Base-by-base conservation (phyloP, 2,113 vertebrate species). In the Oryzias melastigma region DNA sequence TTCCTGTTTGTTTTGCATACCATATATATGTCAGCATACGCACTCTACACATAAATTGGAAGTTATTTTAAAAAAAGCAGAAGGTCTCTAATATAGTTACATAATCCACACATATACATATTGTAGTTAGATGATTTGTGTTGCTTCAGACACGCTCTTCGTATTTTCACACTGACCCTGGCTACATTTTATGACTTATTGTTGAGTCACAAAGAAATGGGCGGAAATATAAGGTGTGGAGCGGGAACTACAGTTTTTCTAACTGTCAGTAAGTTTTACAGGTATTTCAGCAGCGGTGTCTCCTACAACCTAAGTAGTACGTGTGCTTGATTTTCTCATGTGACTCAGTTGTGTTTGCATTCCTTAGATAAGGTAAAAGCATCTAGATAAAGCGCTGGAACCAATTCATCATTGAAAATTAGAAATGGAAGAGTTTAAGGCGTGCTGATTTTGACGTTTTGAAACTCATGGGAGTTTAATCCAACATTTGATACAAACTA, bases 1-100 rank as follows among this genome's bases (percentile, higher is more conserved):
- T 59, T 19, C 55, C 3, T 68, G 49, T 65, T 81, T 75, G 19
- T 12, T 65, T 77, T 57, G 62, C 73, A 78, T 65, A 72, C 15
- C 10, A 8, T 7, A 41, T 73, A 64, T 62, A 73, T 7, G 18
- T 19, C 59, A 45, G 13, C 58, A 40, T 18, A 17, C 46, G 63
- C 47, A 44, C 58, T 57, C 42, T 48, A 2, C 50, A 27, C 1
- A 1, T 10, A 1, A 25, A 29, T 1, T 6, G 27, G 7, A 29
- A 29, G 7, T 29, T 5, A 8, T 7, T 7, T 29, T 29, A 7
- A 0, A 12, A 35, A 35, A 35, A 35, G 0, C 7, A 35, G 1
- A 2, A 35, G 35, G 10, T 35, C 35, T 35, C 35, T 3, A 10
- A 35, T 2, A 8, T 35, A 35, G 1, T 35, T 12, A 2, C 3